Evolutionary conservation across 2,797 vertebrate species (phyloP).

Genomic region (Sebastes steindachneri): DNA sequence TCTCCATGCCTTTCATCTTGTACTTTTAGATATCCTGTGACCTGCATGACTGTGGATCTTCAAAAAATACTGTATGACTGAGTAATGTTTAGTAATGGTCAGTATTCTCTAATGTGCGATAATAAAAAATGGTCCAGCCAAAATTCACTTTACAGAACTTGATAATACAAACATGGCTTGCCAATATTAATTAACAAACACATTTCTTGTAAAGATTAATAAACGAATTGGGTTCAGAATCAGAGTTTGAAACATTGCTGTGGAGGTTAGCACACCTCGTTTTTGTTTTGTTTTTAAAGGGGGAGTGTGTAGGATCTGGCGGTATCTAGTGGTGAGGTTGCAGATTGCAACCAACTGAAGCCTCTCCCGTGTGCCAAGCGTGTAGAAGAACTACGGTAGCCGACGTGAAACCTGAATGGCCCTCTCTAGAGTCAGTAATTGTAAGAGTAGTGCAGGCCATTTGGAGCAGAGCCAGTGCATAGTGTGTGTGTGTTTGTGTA

Average conservation of each 20-base stretch:
- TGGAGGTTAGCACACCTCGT: not conserved
- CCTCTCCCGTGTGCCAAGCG: too few species aligned
- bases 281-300: not conserved
- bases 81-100: not conserved
- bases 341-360: too few species aligned
- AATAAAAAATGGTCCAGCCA: not conserved
- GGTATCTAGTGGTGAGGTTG: too few species aligned
- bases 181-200: not conserved
- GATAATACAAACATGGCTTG: not conserved
- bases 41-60: not conserved
- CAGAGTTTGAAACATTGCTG: not conserved
- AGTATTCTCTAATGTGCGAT: not conserved
- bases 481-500: too few species aligned
- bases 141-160: not conserved
- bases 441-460: too few species aligned
- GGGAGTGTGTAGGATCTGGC: too few species aligned
- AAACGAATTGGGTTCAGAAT: not conserved
- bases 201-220: not conserved
- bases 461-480: too few species aligned
- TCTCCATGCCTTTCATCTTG: not conserved
- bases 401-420: too few species aligned
- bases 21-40: not conserved
- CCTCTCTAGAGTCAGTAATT: too few species aligned
- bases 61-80: not conserved
- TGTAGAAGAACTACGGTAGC: too few species aligned